Evolutionary conservation across 2,888 invertebrate genomes (phyloP), one percentile per base, ranked within the genome.

Genomic region (Chloroclystis v-ata): DNA sequence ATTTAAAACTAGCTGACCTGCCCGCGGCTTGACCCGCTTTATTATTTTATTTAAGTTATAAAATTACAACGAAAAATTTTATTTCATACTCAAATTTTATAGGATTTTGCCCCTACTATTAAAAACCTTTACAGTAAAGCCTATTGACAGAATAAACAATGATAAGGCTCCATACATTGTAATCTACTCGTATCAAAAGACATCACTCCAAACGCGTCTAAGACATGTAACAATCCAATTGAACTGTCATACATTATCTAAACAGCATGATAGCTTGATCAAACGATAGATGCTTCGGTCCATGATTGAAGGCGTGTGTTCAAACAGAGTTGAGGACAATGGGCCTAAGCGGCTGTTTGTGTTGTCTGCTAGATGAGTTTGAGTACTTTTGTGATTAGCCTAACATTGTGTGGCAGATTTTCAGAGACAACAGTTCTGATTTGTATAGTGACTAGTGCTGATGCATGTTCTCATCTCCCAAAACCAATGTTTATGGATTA

Each of bases 251-350:
- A 64, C 65, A 67, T 69, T 65, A 67, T 62, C 61, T 60, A 59
- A 67, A 61, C 63, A 67, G 52, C 63, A 60, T 58, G 56, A 59
- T 55, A 63, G 60, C 59, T 58, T 74, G 67, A 75, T 72, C 72
- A 71, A 72, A 70, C 73, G 66, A 56, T 63, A 42, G 61, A 58
- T 59, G 54, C 39, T 49, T 50, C 48, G 64, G 61, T 64, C 61
- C 65, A 65, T 75, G 74, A 79, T 79, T 82, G 77, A 79, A 79
- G 75, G 69, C 64, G 71, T 59, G 65, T 62, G 64, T 60, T 60
- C 67, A 79, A 79, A 79, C 74, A 78, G 66, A 75, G 71, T 67
- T 71, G 68, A 71, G 73, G 71, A 82, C 78, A 79, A 80, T 77
- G 63, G 73, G 59, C 69, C 69, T 65, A 72, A 72, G 71, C 71